Evolutionary conservation across 2,888 invertebrate genomes (phyloP).

Genomic region (Drosophila sordidula): DNA sequence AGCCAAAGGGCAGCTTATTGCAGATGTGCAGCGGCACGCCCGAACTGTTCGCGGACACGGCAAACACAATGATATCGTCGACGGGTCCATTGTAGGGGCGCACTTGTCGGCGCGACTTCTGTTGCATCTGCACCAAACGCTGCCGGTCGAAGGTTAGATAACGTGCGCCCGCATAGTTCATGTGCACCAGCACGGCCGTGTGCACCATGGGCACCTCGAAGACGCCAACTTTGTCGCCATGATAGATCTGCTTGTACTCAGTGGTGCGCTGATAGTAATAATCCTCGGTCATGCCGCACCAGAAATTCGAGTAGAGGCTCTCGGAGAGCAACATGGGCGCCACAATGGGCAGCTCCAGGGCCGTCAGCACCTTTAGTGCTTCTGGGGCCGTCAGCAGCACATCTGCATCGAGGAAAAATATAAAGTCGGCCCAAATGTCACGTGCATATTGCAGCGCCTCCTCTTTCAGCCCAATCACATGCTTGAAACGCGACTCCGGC

Average conservation of each 20-base stretch:
- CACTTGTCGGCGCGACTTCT: conserved; percentile 64
- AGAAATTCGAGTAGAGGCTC: conserved; percentile 97
- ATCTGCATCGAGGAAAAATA: conserved; percentile 94
- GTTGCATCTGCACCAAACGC: conserved; percentile 71
- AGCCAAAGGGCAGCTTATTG: conserved; percentile 93
- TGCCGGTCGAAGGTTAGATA: conserved; percentile 89
- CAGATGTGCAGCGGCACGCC: conserved; percentile 90
- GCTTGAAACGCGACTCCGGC: conserved; percentile 90
- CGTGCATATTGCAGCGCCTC: conserved; percentile 90
- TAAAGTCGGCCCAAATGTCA: conserved; percentile 94
- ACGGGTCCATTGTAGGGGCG: conserved; percentile 90
- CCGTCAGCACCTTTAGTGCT: conserved; percentile 88
- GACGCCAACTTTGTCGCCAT: conserved; percentile 89
- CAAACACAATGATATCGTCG: conserved; percentile 97
- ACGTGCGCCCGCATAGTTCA: conserved; percentile 87
- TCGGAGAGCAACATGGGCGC: conserved; percentile 95
- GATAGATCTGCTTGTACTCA: conserved; percentile 92
- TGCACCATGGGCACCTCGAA: conserved; percentile 96
- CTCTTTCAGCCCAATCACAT: conserved; percentile 92
- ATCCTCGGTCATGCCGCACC: conserved; percentile 95
- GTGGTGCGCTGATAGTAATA: conserved; percentile 94
- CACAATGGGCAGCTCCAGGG: conserved; percentile 88
- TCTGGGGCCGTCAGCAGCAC: conserved; percentile 90
- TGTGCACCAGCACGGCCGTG: conserved; percentile 92
- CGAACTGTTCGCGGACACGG: conserved; percentile 90